These are phyloP conservation scores for Sipha maydis DNA, from an alignment of 2,888 invertebrate genomes.

Conservation along the genomic window DNA sequence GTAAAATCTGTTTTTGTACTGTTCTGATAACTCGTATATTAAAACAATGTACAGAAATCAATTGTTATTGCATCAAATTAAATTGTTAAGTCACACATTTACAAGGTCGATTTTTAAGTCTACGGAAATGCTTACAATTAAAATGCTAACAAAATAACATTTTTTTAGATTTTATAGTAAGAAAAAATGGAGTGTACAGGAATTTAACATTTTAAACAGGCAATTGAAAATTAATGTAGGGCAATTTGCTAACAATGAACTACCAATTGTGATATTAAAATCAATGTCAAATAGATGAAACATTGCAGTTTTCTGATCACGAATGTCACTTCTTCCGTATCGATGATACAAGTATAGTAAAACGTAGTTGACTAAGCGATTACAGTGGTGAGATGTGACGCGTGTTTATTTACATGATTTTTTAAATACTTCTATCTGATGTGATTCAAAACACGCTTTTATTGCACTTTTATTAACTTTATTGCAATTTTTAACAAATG, in stretches of 20 bases:
- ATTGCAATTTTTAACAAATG: not conserved
- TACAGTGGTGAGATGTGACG: not conserved
- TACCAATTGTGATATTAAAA: constrained; percentile 41
- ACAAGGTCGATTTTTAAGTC: constrained; percentile 24
- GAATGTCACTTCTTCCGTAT: constrained; percentile 35
- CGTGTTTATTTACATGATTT: constrained; percentile 12
- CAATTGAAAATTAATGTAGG: constrained; percentile 15
- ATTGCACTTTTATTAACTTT: not conserved
- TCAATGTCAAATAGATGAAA: constrained; percentile 29
- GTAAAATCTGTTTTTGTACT: not conserved
- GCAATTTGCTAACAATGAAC: constrained; percentile 21
- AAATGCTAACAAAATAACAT: not conserved
- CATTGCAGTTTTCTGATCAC: constrained; percentile 19
- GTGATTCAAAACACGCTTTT: not conserved
- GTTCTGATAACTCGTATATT: not conserved
- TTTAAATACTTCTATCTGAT: not conserved
- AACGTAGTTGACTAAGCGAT: not conserved
- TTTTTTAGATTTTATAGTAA: constrained; percentile 27
- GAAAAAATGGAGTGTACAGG: constrained; percentile 26
- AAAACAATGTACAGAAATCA: not conserved
- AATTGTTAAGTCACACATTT: not conserved
- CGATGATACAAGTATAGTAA: constrained; percentile 16
- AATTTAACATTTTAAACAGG: constrained; percentile 14
- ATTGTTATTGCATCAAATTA: not conserved
- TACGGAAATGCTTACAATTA: constrained; percentile 28